A percentile compares a stretch with the other conserved stretches of the same genome.
phyloP scores from a whole-genome alignment of 1,140 invertebrate genomes.

The Charaxes varanes region DNA sequence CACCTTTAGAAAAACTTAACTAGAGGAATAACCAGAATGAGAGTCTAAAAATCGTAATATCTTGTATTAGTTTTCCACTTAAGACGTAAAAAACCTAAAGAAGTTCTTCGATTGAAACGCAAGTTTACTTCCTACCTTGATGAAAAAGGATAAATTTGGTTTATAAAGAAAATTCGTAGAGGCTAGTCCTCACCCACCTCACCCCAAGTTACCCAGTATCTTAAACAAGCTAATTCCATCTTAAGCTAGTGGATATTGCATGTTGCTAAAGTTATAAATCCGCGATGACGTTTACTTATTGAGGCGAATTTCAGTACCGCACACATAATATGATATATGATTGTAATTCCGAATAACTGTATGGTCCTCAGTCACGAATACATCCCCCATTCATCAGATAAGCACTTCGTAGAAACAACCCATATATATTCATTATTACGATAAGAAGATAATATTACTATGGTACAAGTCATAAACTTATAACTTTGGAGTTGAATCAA shows the following conservation, averaged over 20 bases:
- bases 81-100: too few relatives aligned
- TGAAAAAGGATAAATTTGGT: not conserved
- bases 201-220: not conserved
- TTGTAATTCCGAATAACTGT: constrained; percentile 25
- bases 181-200: too few relatives aligned
- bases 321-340: constrained; percentile 16
- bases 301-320: too few relatives aligned
- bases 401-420: constrained; percentile 20
- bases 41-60: too few relatives aligned
- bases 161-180: not conserved
- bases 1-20: too few relatives aligned
- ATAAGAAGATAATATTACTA: constrained; percentile 18
- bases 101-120: too few relatives aligned
- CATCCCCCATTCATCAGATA: constrained; percentile 24
- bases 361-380: constrained; percentile 24
- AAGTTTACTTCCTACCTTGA: too few relatives aligned
- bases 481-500: not conserved
- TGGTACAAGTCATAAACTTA: constrained; percentile 4
- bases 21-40: too few relatives aligned
- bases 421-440: constrained; percentile 21
- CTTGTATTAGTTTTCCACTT: too few relatives aligned
- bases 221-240: not conserved
- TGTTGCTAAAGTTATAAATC: too few relatives aligned
- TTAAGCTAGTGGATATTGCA: too few relatives aligned
- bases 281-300: too few relatives aligned